phyloP scores from a whole-genome alignment of 2,888 invertebrate species.

The Spisula subtruncata region DNA sequence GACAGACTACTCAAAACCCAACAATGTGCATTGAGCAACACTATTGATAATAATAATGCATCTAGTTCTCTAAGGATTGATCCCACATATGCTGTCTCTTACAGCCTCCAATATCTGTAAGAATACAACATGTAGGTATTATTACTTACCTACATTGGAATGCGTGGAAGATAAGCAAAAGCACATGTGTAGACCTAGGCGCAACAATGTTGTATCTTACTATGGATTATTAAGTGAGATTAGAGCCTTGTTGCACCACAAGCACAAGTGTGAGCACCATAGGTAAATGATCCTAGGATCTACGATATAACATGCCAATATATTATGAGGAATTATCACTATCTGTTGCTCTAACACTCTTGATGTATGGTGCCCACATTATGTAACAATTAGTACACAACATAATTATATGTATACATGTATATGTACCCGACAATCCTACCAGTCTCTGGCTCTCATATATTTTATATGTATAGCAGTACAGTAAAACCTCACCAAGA shows the following conservation, averaged over 20 bases:
- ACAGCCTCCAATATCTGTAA: neutral
- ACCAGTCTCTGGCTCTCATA: too few relatives aligned
- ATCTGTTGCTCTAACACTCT: neutral
- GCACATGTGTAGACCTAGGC: too few relatives aligned
- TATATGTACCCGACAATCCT: too few relatives aligned
- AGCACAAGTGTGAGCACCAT: conserved; percentile 6
- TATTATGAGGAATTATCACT: neutral
- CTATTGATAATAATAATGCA: neutral
- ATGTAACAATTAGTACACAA: neutral
- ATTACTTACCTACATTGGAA: conserved; percentile 20
- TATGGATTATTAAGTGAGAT: too few relatives aligned
- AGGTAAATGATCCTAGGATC: neutral
- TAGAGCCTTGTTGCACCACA: too few relatives aligned
- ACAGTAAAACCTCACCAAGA: too few relatives aligned
- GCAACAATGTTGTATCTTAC: too few relatives aligned
- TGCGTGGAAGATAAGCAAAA: conserved; percentile 11
- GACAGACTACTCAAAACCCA: too few relatives aligned
- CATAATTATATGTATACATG: neutral
- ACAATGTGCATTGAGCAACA: neutral
- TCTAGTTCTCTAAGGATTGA: neutral
- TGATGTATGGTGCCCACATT: neutral
- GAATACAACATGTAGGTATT: conserved; percentile 23
- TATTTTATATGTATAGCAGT: too few relatives aligned
- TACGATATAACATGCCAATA: conserved; percentile 4
- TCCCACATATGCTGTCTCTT: neutral